Evolutionary conservation across 2,113 vertebrate genomes (phyloP).

Genomic region (Thinocorus orbignyianus): DNA sequence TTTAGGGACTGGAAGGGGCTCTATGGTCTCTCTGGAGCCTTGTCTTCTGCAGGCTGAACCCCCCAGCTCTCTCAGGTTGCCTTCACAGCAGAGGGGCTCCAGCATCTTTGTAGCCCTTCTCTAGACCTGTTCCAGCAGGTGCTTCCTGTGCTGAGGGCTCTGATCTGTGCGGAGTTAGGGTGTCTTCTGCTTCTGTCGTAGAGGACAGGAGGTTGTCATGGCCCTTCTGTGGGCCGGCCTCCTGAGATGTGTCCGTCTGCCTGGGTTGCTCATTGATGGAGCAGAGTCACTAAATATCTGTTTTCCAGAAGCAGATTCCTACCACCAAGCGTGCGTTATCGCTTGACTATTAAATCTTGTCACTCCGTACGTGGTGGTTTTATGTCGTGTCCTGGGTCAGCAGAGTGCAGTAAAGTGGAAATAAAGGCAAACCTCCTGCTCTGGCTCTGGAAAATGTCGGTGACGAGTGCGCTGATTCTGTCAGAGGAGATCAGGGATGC

Average conservation of each 20-base stretch:
- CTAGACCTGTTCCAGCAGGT: too few species aligned
- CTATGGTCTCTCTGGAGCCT: too few species aligned
- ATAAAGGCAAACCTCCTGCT: conserved; percentile 47
- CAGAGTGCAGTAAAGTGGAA: conserved; percentile 48
- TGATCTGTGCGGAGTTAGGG: rapidly evolving
- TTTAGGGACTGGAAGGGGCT: too few species aligned
- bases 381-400: neutral
- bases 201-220: rapidly evolving
- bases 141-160: too few species aligned
- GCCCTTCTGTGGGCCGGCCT: rapidly evolving
- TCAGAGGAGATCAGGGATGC: conserved; percentile 53
- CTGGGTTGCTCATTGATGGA: rapidly evolving
- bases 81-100: too few species aligned
- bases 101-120: too few species aligned
- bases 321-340: rapidly evolving
- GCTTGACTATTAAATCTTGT: neutral
- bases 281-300: neutral
- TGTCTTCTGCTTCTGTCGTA: neutral
- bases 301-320: neutral
- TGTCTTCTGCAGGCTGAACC: too few species aligned
- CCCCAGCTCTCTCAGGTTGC: too few species aligned
- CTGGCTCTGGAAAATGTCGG: neutral
- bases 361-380: neutral
- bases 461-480: conserved; percentile 40
- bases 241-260: neutral